Evolutionary conservation across 2,797 vertebrate genomes (phyloP).

Genomic region (Pseudochromis fuscus): DNA sequence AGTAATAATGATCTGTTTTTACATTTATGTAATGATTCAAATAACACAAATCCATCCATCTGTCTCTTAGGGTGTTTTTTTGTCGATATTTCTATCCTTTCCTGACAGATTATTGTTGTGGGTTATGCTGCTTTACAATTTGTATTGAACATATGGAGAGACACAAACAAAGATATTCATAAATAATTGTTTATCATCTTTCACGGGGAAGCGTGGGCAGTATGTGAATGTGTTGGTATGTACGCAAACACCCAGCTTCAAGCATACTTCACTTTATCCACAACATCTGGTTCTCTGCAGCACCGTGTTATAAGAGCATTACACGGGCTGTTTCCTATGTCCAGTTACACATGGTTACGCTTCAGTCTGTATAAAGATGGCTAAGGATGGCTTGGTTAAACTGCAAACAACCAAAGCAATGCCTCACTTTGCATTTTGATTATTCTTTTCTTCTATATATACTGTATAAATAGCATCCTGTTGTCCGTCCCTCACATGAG

Average conservation of each 20-base stretch:
- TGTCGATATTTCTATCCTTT: background rate
- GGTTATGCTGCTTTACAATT: too few relatives aligned
- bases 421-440: background rate
- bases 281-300: conserved; percentile 9
- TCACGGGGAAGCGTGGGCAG: too few relatives aligned
- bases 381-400: conserved; percentile 11
- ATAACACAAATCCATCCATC: too few relatives aligned
- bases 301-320: conserved; percentile 8
- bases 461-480: background rate
- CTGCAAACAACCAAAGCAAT: conserved; percentile 4
- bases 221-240: background rate
- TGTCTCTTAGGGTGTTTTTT: too few relatives aligned
- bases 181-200: background rate
- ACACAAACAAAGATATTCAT: too few relatives aligned
- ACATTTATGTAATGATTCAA: background rate
- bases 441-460: conserved; percentile 11
- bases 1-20: too few relatives aligned
- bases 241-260: background rate
- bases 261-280: background rate
- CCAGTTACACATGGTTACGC: background rate
- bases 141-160: too few relatives aligned
- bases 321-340: background rate
- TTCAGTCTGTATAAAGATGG: conserved; percentile 6
- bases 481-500: conserved; percentile 21
- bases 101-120: background rate